Base-by-base conservation (phyloP, 2,888 invertebrate genomes). In the Sisyra terminalis region DNA sequence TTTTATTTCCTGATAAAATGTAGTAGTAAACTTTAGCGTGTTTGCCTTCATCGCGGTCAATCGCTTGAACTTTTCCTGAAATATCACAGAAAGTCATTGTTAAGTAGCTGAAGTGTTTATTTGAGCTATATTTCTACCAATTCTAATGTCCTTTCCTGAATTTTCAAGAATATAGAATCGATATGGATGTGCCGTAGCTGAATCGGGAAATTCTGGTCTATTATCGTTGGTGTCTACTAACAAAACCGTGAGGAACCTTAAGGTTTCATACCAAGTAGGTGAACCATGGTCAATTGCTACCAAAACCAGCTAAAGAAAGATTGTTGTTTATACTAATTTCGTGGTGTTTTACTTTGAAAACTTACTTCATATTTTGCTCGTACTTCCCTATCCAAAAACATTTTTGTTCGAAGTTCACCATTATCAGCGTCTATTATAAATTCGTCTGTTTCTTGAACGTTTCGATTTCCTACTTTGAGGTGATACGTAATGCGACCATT, bases 1-100 rank as follows among this genome's bases (percentile, higher is more conserved):
- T 77, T 45, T 79, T 78, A 57, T 88, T 87, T 2, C 84, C 88
- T 51, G 73, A 68, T 42, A 86, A 59, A 43, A 89, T 70, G 55
- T 88, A 87, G 57, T 90, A 90, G 60, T 79, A 90, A 3, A 90
- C 78, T 52, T 75, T 78, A 0, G 85, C 83, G 52, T 85, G 80
- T 40, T 80, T 78, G 2, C 85, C 87, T 45, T 81, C 78, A 50
- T 88, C 87, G 46, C 73, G 72, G 56, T 85, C 84, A 6, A 73
- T 66, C 0, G 85, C 85, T 50, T 72, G 71, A 0, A 86, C 76
- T 52, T 75, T 73, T 7, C 84, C 83, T 67, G 60, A 29, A 46
- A 49, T 41, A 45, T 32, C 15, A 45, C 38, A 39, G 36, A 42
- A 37, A 37, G 39, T 31, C 8, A 34, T 29, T 2, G 10, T 32